Evolutionary conservation across 2,888 invertebrate species (phyloP), one percentile per base, ranked within the genome.

Genomic region (Iphiclides podalirius): DNA sequence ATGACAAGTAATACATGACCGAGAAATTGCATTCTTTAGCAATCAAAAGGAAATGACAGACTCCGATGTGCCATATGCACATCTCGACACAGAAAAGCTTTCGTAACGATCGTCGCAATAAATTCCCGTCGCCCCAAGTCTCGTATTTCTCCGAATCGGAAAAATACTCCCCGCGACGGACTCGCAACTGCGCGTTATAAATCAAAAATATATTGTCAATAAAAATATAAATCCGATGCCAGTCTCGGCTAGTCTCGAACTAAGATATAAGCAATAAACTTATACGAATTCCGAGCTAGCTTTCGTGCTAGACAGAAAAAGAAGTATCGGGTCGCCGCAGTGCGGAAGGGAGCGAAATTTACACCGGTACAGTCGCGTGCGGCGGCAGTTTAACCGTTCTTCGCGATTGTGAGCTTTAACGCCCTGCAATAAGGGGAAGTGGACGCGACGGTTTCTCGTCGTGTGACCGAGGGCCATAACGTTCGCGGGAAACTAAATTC

Each of bases 121-220:
- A 20, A 20, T 20, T 20, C 6, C 20, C 3, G 6, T 6, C 3
- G n/a, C n/a, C 3, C 23, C 34, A 16, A n/a, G 26, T 28, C 36
- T 16, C 11, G 14, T 17, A 23, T 14, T 37, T 42, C 20, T 20
- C 4, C 14, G n/a, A n/a, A 38, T 31, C 3, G 13, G 36, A n/a
- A 17, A 49, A 48, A 42, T 48, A 38, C 36, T 48, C 37, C 16
- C 37, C 43, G 33, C 38, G 37, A 43, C n/a, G n/a, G n/a, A n/a
- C 11, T 33, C 42, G 43, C 48, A 38, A 49, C 33, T 2, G 13
- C 20, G 11, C 28, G 23, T 42, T 33, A 38, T 49, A 49, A 43
- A 49, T 49, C 48, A 49, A 37, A 49, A 47, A 49, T 47, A 49
- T 49, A 43, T 49, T 49, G 48, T 49, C 48, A 43, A 49, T 49